Percentiles rank a stretch among this genome's conserved stretches.
phyloP scores from a whole-genome alignment of 23 tunicate species.

The Phallusia fumigata region DNA sequence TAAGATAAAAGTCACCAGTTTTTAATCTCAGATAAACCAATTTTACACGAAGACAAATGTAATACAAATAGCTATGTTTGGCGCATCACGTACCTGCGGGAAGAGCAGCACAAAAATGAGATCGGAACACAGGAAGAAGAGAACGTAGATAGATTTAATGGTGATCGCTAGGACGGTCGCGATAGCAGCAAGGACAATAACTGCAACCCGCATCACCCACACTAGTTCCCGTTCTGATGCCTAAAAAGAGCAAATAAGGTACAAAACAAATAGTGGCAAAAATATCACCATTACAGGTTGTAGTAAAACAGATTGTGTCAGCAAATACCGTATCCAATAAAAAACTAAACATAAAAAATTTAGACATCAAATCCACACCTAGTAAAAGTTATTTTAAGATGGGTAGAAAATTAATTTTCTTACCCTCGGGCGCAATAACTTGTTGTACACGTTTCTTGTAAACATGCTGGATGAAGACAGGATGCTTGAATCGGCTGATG shows the following conservation, averaged over 20 bases:
- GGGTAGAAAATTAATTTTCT: no score
- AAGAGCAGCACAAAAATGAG: conserved; percentile 82
- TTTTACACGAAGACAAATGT: no score
- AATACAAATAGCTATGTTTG: not conserved
- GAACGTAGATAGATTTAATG: conserved; percentile 73
- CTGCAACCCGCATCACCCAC: conserved; percentile 64
- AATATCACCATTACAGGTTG: no score
- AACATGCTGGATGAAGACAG: conserved; percentile 86
- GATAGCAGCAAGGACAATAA: conserved; percentile 52
- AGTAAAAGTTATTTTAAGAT: no score
- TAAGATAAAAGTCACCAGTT: no score
- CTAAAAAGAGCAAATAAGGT: no score
- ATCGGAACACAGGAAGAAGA: conserved; percentile 69
- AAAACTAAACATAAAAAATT: no score
- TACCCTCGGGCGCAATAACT: conserved; percentile 64
- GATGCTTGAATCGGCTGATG: conserved; percentile 90
- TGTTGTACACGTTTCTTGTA: conserved; percentile 73
- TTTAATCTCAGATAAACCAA: no score
- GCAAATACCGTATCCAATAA: no score
- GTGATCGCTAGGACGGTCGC: conserved; percentile 64
- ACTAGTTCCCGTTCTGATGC: conserved; percentile 60
- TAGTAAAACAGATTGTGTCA: no score
- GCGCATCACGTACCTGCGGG: conserved; percentile 60
- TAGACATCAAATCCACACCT: no score
- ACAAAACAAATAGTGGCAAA: no score